Evolutionary conservation across 2,888 invertebrate genomes (phyloP).

Genomic region (Allacma fusca): DNA sequence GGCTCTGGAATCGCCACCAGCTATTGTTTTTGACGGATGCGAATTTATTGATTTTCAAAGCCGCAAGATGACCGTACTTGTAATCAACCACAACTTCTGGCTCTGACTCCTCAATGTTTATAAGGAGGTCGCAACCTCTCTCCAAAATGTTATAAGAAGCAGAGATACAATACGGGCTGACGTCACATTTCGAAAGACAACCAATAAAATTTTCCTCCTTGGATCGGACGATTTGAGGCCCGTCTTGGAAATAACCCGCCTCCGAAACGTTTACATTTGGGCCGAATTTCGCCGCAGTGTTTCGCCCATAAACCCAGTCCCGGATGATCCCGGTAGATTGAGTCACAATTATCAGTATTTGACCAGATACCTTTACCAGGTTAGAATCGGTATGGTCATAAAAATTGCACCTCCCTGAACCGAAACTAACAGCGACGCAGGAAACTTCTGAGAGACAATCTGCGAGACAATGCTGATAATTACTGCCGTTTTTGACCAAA

Average conservation of each 20-base stretch:
- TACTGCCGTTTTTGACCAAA: neutral
- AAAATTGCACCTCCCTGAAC: neutral
- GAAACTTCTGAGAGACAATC: neutral
- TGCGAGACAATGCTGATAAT: neutral
- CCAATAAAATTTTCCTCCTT: neutral
- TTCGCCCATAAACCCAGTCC: neutral
- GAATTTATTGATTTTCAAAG: neutral
- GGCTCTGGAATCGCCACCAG: conserved; percentile 3
- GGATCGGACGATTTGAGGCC: neutral
- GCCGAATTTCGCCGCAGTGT: neutral
- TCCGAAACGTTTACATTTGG: neutral
- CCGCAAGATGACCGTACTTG: conserved; percentile 15
- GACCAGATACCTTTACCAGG: neutral
- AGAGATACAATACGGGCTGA: neutral
- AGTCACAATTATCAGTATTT: neutral
- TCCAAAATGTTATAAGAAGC: neutral
- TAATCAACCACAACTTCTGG: neutral
- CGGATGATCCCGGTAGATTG: neutral
- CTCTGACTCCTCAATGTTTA: neutral
- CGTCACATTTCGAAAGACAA: neutral
- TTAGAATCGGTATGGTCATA: neutral
- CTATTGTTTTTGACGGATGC: neutral
- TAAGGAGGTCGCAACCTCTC: neutral
- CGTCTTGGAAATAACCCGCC: neutral
- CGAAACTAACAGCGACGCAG: neutral